phyloP scores from a whole-genome alignment of 2,797 vertebrate species.

The Typhlichthys subterraneus region DNA sequence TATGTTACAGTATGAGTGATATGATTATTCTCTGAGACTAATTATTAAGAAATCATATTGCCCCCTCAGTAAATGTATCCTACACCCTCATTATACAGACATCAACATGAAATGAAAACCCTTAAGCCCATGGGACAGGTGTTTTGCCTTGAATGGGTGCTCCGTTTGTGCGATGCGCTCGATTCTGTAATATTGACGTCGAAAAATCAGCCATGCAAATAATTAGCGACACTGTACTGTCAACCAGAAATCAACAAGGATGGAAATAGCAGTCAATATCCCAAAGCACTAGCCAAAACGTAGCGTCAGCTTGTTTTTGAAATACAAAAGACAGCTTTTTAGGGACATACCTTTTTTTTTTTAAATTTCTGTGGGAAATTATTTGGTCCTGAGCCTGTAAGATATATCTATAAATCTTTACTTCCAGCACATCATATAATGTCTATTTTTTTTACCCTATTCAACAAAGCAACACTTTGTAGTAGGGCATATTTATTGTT shows the following conservation, averaged over 20 bases:
- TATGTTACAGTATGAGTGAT: no score
- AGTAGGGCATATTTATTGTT: no score
- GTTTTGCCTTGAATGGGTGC: constrained; percentile 19
- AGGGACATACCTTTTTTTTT: background rate
- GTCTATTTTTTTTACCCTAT: no score
- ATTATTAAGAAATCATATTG: background rate
- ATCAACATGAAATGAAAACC: constrained; percentile 2
- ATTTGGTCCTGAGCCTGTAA: no score
- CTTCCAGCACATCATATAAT: no score
- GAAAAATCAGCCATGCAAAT: constrained; percentile 69
- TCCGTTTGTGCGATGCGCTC: constrained; percentile 31
- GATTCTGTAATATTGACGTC: constrained; percentile 53
- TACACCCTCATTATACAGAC: background rate
- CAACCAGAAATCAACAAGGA: constrained; percentile 65
- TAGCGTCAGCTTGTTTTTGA: constrained; percentile 47
- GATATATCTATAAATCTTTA: no score
- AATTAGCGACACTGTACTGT: constrained; percentile 66
- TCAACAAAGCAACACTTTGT: no score
- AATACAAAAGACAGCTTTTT: background rate
- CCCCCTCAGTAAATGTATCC: background rate
- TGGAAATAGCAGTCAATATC: constrained; percentile 58
- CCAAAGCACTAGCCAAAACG: constrained; percentile 37
- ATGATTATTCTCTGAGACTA: no score
- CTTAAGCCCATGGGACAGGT: constrained; percentile 9
- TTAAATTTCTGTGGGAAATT: background rate